A percentile compares a stretch with the other conserved stretches of the same genome.
phyloP scores from a whole-genome alignment of 2,888 invertebrate species.

The Chrysotoxum bicinctum region DNA sequence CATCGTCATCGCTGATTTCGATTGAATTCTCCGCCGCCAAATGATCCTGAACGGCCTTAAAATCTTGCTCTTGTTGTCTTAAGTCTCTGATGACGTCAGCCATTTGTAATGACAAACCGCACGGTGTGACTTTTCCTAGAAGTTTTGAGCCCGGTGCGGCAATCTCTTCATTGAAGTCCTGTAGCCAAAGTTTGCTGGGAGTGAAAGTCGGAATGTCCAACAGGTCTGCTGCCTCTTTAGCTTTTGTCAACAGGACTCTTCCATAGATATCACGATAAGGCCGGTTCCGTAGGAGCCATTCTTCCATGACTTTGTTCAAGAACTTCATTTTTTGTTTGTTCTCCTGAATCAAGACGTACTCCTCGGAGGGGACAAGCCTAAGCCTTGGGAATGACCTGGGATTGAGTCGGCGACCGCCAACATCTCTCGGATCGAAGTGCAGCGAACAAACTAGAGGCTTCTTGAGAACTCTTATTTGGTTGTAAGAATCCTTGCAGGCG shows the following conservation, averaged over 20 bases:
- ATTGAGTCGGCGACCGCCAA: slow-evolving; percentile 78
- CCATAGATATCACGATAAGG: slow-evolving; percentile 58
- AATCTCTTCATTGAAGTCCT: slow-evolving; percentile 77
- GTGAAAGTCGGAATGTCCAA: slow-evolving; percentile 42
- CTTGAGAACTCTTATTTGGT: slow-evolving; percentile 79
- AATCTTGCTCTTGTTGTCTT: slow-evolving; percentile 76
- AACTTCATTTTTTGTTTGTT: slow-evolving; percentile 79
- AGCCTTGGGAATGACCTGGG: slow-evolving; percentile 78
- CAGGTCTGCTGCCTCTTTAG: slow-evolving; percentile 45
- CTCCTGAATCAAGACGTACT: slow-evolving; percentile 78
- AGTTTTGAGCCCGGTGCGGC: slow-evolving; percentile 38
- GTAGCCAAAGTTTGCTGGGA: slow-evolving; percentile 79
- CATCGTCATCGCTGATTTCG: slow-evolving; percentile 72
- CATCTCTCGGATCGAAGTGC: slow-evolving; percentile 78
- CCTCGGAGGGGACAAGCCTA: slow-evolving; percentile 78
- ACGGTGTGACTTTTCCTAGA: slow-evolving; percentile 75
- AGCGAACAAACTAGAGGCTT: slow-evolving; percentile 79
- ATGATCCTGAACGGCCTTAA: not conserved
- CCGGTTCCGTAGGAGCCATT: slow-evolving; percentile 78
- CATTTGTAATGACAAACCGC: slow-evolving; percentile 78
- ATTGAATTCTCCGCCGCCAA: slow-evolving; percentile 40
- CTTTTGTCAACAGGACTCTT: slow-evolving; percentile 45
- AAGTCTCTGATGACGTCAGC: slow-evolving; percentile 79
- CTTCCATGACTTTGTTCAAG: slow-evolving; percentile 79
- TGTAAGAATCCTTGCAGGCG: slow-evolving; percentile 79